A percentile compares a stretch with the other conserved stretches of the same genome.
Conservation (phyloP, 2,797 vertebrate genomes). For the Melanotaenia trifasciata region DNA sequence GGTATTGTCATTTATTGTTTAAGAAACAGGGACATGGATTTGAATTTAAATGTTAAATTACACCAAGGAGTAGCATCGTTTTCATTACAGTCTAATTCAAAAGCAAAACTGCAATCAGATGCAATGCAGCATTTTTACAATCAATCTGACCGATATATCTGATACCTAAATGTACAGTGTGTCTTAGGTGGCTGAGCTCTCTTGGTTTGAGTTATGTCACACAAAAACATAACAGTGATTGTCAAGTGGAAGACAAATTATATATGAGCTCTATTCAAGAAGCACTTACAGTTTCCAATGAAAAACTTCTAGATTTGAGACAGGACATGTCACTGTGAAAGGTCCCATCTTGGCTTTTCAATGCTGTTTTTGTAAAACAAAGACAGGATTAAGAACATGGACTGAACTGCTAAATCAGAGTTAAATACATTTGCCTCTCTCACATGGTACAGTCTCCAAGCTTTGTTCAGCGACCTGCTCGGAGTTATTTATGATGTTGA, state of each 20-base stretch:
- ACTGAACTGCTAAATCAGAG: constrained; percentile 67
- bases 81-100: not conserved
- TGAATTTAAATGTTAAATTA: not conserved
- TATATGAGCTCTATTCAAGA: constrained; percentile 57
- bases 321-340: constrained; percentile 60
- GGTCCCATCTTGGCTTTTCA: constrained; percentile 51
- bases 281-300: constrained; percentile 48
- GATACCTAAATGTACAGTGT: constrained; percentile 24
- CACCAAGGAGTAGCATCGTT: not conserved
- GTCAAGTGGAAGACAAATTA: constrained; percentile 56
- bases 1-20: too few relatives aligned
- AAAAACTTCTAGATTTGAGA: constrained; percentile 61
- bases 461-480: constrained; percentile 73
- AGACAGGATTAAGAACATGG: constrained; percentile 69
- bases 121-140: constrained; percentile 10
- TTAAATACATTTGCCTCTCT: constrained; percentile 71
- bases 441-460: constrained; percentile 45
- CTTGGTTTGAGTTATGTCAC: constrained; percentile 50
- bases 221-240: constrained; percentile 51
- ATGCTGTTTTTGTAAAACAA: constrained; percentile 65
- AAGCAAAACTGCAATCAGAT: constrained; percentile 4
- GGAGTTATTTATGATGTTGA: constrained; percentile 85
- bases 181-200: constrained; percentile 25
- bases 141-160: constrained; percentile 32
- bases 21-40: not conserved